Evolutionary conservation across 2,888 invertebrate genomes (phyloP).

Genomic region (Cecidostiba fungosa): DNA sequence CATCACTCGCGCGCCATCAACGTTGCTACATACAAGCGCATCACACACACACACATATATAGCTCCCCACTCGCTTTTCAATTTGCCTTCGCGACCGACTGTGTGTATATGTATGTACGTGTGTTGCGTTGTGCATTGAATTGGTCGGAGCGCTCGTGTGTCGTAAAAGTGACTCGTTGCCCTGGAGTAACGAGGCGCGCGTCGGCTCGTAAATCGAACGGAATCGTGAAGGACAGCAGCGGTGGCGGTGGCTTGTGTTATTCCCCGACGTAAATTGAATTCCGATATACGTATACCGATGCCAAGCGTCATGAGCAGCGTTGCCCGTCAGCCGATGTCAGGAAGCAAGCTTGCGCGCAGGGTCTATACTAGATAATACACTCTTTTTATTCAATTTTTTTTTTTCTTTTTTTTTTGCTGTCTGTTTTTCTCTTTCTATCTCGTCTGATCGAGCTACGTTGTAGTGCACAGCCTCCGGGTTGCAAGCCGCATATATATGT

Average conservation of each 20-base stretch:
- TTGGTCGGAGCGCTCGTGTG: constrained; percentile 22
- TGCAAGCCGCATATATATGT: not conserved
- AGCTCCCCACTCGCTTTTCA: constrained; percentile 36
- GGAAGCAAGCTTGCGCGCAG: not conserved
- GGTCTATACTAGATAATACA: not conserved
- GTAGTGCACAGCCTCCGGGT: not conserved
- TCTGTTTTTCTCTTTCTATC: not conserved
- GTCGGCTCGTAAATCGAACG: constrained; percentile 52
- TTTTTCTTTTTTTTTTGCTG: not conserved
- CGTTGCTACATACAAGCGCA: not conserved
- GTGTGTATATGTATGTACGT: not conserved
- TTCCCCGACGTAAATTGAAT: constrained; percentile 69
- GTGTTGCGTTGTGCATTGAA: constrained; percentile 35
- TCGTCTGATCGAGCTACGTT: not conserved
- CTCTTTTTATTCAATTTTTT: constrained; percentile 1
- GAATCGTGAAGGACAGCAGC: constrained; percentile 56
- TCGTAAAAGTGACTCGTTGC: constrained; percentile 54
- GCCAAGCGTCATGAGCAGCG: constrained; percentile 65
- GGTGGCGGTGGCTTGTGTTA: constrained; percentile 24
- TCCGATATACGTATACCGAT: constrained; percentile 68
- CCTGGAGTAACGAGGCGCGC: constrained; percentile 49
- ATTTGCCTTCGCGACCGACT: constrained; percentile 43
- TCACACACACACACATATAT: not conserved
- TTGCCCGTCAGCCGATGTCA: constrained; percentile 21
- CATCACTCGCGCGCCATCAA: constrained; percentile 18